Evolutionary conservation across 2,113 vertebrate species (phyloP), one percentile per base, ranked within the genome.

Genomic region (Lonchura striata): DNA sequence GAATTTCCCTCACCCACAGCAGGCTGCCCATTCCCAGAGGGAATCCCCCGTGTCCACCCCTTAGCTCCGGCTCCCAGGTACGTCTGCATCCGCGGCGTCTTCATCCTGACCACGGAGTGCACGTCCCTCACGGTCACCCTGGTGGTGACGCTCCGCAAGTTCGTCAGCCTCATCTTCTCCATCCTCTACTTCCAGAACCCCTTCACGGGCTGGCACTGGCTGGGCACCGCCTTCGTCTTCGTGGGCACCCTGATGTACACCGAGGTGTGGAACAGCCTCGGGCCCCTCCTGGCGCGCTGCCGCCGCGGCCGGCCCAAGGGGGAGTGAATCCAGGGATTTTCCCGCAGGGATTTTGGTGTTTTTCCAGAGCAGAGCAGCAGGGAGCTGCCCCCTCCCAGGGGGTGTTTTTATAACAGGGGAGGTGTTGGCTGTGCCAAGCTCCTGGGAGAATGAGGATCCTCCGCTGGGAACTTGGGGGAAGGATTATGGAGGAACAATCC

Each of bases 161-260:
- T 99, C 17, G 92, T 99, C 96, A 99, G 99, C 97, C 99, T 99
- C 97, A 99, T 99, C 96, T 97, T 99, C 91, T 99, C 99, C 97
- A 99, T 99, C 97, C 68, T 99, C 63, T 99, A 99, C 96, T 99
- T 99, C 96, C 98, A 57, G 79, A 99, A 99, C 96, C 98, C 99
- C 37, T 99, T 99, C 97, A 99, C 99, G 0, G 18, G n/a, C 57
- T 99, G 99, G 99, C 99, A 99, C 97, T 99, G 99, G 99, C 60
- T 98, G 80, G 99, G 99, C 81, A 99, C 99, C 0, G 14, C 92
- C 6, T 98, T 99, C 6, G 99, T 99, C 41, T 99, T 99, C 42
- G 25, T 98, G 41, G 99, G 99, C 53, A 99, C 99, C 1, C 97
- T 99, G 42, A 95, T 99, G 95, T 99, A 99, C 97, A 99, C 99